phyloP scores from a whole-genome alignment of 2,888 invertebrate genomes.

The Deroplatys truncata region DNA sequence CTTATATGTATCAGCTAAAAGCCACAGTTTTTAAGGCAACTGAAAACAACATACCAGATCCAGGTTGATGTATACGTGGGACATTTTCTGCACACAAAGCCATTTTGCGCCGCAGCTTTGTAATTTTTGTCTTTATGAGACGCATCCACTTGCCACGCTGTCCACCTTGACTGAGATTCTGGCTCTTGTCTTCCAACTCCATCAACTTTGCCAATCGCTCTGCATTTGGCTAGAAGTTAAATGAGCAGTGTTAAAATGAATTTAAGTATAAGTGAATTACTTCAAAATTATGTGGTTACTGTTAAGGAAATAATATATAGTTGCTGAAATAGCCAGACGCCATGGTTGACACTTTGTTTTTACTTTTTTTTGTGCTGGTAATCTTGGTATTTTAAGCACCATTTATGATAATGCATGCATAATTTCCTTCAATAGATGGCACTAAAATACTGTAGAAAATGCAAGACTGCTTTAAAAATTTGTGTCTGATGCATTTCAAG shows the following conservation, averaged over 20 bases:
- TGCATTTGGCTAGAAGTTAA: conserved; percentile 34
- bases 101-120: conserved; percentile 45
- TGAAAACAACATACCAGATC: background rate
- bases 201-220: conserved; percentile 43
- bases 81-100: conserved; percentile 35
- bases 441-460: no score
- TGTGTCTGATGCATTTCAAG: no score
- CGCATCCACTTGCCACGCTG: conserved; percentile 57
- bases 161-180: conserved; percentile 55
- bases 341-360: no score
- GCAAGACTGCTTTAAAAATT: no score
- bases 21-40: background rate
- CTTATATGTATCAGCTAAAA: no score
- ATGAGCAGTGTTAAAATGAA: background rate
- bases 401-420: no score
- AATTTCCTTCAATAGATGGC: no score
- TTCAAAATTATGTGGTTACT: no score
- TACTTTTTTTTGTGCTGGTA: no score
- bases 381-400: no score
- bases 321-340: no score
- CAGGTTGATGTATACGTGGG: conserved; percentile 28
- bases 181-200: conserved; percentile 59
- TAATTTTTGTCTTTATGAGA: conserved; percentile 54
- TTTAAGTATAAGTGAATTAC: background rate
- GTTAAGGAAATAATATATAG: no score